Base-by-base conservation (phyloP, 2,888 invertebrate species). In the Drosophila tanythrix region DNA sequence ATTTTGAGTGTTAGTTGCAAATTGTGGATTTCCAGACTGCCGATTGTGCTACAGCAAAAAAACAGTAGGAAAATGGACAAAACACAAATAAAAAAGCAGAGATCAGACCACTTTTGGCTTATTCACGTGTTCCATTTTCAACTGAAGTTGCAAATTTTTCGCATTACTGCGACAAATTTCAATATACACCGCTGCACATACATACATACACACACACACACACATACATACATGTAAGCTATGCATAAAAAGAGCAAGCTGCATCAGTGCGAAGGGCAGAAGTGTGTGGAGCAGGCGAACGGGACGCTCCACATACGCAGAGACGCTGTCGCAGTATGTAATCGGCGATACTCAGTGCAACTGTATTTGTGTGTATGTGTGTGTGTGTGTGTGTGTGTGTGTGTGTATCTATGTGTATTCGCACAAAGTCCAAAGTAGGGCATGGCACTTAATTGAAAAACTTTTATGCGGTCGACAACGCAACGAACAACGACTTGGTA, bases 391-490 rank as follows among this genome's bases (percentile, higher is more conserved):
- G 18, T 53, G 40, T 40, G 36, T 27, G 53, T 63, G 40, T 61
- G 69, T 68, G 31, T 38, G 38, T 48, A 61, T 48, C 52, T 38
- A 48, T 35, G 63, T 35, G 57, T 31, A 35, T 51, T 61, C 61
- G 70, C 80, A 76, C 66, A 70, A 79, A 74, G 76, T 82, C 80
- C 82, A 79, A 82, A 82, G 80, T 82, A 80, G 81, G 82, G 81
- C 83, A 82, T 83, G 83, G 79, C 83, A 83, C 82, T 82, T 82
- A 82, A 82, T 82, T 82, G 82, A 82, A 82, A 82, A 82, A 82
- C 82, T 82, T 82, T 82, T 81, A 83, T 81, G 83, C 83, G 79
- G 83, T 83, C 83, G 82, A 79, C 76, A 79, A 80, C 82, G 82
- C 74, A 80, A 59, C 72, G 60, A 55, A 59, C 70, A 67, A 67